These are phyloP conservation scores for Conus betulinus DNA, from an alignment of 1,140 invertebrate genomes.

Conservation along the genomic window DNA sequence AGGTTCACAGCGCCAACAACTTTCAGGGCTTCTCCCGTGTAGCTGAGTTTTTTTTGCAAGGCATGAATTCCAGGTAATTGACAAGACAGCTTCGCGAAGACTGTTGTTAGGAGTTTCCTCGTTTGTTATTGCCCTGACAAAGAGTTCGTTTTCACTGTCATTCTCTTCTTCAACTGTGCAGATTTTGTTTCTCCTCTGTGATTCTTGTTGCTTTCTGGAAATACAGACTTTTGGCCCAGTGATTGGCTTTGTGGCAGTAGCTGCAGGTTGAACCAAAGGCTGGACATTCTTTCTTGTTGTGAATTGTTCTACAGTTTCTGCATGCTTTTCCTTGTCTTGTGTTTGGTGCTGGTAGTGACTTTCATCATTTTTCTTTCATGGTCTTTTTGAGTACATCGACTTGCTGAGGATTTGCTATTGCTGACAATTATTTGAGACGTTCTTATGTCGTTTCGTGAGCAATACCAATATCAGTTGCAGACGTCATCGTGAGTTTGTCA, in stretches of 20 bases:
- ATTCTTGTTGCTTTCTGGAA: not conserved
- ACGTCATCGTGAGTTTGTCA: too few relatives aligned
- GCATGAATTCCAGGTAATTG: conserved; percentile 34
- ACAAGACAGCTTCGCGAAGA: conserved; percentile 43
- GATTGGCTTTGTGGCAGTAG: conserved; percentile 6
- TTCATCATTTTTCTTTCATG: too few relatives aligned
- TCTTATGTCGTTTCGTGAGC: too few relatives aligned
- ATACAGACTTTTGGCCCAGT: conserved; percentile 14
- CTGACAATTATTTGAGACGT: too few relatives aligned
- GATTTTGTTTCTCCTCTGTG: not conserved
- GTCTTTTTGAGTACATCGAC: too few relatives aligned
- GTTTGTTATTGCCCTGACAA: conserved; percentile 48
- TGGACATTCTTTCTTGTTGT: conserved; percentile 1
- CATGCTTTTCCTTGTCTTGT: too few relatives aligned
- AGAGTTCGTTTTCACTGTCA: not conserved
- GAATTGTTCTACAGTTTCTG: conserved; percentile 8
- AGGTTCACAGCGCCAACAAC: not conserved
- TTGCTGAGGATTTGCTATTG: too few relatives aligned
- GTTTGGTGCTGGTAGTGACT: too few relatives aligned
- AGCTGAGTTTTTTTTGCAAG: not conserved
- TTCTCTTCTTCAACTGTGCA: not conserved
- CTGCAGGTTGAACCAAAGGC: not conserved
- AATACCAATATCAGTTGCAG: too few relatives aligned
- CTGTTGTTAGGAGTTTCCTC: not conserved
- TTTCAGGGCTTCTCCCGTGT: not conserved